These are phyloP conservation scores for Rotaria macrura DNA, from an alignment of 2,888 invertebrate genomes.

Conservation along the genomic window DNA sequence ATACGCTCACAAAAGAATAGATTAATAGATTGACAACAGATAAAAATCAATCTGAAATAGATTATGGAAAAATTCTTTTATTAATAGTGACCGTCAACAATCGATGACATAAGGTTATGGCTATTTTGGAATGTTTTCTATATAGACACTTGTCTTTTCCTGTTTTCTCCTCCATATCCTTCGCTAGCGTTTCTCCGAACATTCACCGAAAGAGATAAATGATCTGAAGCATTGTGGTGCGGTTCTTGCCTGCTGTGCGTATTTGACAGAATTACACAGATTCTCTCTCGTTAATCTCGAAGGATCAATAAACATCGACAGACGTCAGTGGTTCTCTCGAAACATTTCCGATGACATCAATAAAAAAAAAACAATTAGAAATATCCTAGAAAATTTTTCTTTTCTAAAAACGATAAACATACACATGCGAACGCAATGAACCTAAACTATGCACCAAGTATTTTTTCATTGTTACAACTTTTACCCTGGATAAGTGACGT, in stretches of 20 bases:
- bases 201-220: not conserved
- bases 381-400: no score
- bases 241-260: not conserved
- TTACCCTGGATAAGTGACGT: no score
- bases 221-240: not conserved
- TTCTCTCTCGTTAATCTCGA: not conserved
- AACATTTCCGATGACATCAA: not conserved
- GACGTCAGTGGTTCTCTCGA: not conserved
- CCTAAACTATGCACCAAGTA: no score
- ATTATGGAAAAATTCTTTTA: not conserved
- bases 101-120: not conserved
- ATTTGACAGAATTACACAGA: not conserved
- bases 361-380: not conserved
- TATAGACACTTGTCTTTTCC: not conserved
- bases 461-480: no score
- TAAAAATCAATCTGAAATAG: not conserved
- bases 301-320: not conserved
- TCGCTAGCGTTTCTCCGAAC: not conserved
- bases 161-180: no score
- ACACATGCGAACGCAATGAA: no score
- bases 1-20: no score
- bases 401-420: no score
- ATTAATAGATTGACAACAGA: no score
- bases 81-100: not conserved
- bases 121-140: not conserved